These are phyloP conservation scores for Luffia ferchaultella DNA, from an alignment of 2,888 invertebrate genomes.

Conservation along the genomic window DNA sequence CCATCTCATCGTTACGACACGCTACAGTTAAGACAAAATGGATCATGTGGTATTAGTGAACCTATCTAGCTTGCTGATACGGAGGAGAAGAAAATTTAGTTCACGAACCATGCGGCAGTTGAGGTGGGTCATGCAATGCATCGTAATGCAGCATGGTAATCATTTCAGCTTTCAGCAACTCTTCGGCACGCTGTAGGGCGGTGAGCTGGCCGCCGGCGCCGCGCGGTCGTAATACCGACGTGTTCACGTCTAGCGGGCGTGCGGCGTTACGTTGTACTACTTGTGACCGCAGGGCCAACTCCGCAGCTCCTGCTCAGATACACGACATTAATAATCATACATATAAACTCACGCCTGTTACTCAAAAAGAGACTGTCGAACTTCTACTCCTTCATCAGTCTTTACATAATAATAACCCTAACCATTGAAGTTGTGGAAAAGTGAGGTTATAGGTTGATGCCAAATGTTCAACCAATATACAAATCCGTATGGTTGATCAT, in stretches of 20 bases:
- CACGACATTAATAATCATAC: neutral
- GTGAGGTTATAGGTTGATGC: too few relatives aligned
- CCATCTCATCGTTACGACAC: too few relatives aligned
- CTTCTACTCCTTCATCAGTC: too few relatives aligned
- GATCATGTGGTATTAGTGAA: too few relatives aligned
- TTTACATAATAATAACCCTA: too few relatives aligned
- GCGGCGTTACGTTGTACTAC: conserved; percentile 87
- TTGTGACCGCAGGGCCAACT: conserved; percentile 80
- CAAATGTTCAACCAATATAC: too few relatives aligned
- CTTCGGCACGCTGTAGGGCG: conserved; percentile 94
- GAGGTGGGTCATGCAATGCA: conserved; percentile 77
- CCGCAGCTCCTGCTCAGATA: conserved; percentile 60
- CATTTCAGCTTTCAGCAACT: conserved; percentile 96
- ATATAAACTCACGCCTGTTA: neutral
- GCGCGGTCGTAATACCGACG: conserved; percentile 78
- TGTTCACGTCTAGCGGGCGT: conserved; percentile 87
- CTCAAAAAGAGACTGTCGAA: too few relatives aligned
- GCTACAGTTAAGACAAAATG: too few relatives aligned
- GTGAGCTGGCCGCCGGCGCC: conserved; percentile 80
- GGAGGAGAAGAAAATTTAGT: too few relatives aligned
- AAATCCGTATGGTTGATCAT: too few relatives aligned
- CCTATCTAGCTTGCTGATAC: too few relatives aligned
- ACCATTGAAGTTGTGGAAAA: too few relatives aligned
- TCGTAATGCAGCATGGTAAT: conserved; percentile 94
- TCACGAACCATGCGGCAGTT: neutral